Conservation (phyloP, 2,113 vertebrate species). For the Canis aureus region DNA sequence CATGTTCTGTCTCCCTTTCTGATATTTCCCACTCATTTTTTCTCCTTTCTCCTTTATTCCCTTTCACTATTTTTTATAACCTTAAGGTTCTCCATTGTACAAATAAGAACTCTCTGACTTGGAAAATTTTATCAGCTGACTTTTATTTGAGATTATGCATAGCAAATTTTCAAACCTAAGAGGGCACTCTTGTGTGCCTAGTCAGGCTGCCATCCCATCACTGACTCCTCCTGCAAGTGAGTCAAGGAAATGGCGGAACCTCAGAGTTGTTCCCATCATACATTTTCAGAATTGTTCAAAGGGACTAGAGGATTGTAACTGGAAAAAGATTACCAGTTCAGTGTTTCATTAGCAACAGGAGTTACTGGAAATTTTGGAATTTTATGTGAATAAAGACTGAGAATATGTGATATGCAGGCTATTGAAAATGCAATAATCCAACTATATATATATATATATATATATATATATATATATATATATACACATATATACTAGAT, state of each 20-base stretch:
- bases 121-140: slow-evolving; percentile 72
- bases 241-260: neutral
- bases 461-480: neutral
- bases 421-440: slow-evolving; percentile 43
- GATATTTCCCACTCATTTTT: no score
- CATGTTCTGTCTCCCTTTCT: no score
- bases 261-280: neutral
- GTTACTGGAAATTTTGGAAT: slow-evolving; percentile 17
- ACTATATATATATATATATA: neutral
- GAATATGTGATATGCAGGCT: neutral
- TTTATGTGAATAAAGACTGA: neutral
- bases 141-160: neutral
- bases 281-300: slow-evolving; percentile 31
- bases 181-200: neutral
- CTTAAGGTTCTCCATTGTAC: neutral
- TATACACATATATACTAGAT: neutral
- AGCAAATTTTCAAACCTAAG: neutral
- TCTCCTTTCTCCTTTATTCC: no score
- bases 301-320: neutral
- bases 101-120: slow-evolving; percentile 67
- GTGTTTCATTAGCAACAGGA: neutral
- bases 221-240: neutral
- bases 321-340: neutral
- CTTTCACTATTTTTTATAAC: neutral
- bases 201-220: neutral